Conservation (phyloP, 2,113 vertebrate species). For the Cyprinodon variegatus region DNA sequence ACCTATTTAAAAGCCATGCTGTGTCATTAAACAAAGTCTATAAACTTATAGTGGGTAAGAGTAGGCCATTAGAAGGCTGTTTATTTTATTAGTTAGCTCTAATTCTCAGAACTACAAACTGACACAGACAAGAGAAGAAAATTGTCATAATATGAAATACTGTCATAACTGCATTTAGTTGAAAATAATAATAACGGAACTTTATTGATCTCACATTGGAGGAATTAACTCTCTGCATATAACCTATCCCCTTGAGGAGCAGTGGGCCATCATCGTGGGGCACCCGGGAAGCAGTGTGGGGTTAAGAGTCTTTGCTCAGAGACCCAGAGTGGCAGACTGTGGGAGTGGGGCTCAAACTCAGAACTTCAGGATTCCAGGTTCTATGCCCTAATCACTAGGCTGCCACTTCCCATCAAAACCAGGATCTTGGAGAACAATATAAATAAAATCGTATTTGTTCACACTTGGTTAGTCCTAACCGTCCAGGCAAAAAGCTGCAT, state of each 20-base stretch:
- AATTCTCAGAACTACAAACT: background rate
- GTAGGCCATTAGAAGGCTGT: background rate
- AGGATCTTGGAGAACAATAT: background rate
- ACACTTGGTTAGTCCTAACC: background rate
- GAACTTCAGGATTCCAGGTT: too few relatives aligned
- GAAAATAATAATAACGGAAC: too few relatives aligned
- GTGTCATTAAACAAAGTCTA: background rate
- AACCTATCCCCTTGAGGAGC: too few relatives aligned
- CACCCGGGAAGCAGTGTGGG: too few relatives aligned
- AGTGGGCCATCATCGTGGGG: too few relatives aligned
- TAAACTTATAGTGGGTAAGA: background rate
- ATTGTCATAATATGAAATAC: background rate
- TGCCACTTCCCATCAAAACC: too few relatives aligned
- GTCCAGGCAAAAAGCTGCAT: background rate
- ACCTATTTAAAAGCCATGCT: background rate
- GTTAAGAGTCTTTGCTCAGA: too few relatives aligned
- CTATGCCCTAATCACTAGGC: too few relatives aligned
- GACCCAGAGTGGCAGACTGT: too few relatives aligned
- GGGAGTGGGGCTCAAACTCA: too few relatives aligned
- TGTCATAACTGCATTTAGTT: background rate
- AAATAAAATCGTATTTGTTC: background rate
- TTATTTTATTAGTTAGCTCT: background rate
- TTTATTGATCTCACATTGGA: too few relatives aligned
- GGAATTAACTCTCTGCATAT: too few relatives aligned
- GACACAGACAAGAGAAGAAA: background rate